These are phyloP conservation scores for Lanius ludovicianus DNA, from an alignment of 2,113 vertebrate genomes.

Conservation along the genomic window DNA sequence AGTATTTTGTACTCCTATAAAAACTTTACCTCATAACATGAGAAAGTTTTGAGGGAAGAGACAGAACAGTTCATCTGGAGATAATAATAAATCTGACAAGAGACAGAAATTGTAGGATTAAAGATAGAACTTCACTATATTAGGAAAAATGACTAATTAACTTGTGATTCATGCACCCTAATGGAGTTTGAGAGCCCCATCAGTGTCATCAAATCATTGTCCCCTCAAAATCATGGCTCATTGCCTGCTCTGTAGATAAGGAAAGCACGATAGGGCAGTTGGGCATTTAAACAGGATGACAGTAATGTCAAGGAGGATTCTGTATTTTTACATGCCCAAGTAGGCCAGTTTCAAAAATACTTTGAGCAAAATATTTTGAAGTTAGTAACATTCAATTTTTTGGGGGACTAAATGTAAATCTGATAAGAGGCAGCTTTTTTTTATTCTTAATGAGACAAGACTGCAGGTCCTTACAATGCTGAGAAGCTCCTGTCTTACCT, in stretches of 20 bases:
- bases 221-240: background rate
- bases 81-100: constrained; percentile 11
- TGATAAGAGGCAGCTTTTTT: background rate
- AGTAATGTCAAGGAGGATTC: background rate
- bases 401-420: background rate
- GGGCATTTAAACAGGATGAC: background rate
- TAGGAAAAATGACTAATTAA: constrained; percentile 35
- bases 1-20: background rate
- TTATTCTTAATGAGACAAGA: background rate
- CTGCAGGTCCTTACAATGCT: background rate
- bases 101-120: background rate
- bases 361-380: background rate
- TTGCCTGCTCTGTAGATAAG: background rate
- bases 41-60: background rate
- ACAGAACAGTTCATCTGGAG: background rate
- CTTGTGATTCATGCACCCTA: constrained; percentile 23
- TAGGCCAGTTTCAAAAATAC: background rate
- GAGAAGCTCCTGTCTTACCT: background rate
- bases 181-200: background rate
- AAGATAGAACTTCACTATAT: constrained; percentile 33
- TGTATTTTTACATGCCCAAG: background rate
- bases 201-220: constrained; percentile 16
- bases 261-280: background rate
- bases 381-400: background rate
- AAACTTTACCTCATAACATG: background rate